A percentile compares a stretch with the other conserved stretches of the same genome.
These are phyloP conservation scores for Pararge aegeria DNA, from an alignment of 1,140 invertebrate species.

Conservation along the genomic window DNA sequence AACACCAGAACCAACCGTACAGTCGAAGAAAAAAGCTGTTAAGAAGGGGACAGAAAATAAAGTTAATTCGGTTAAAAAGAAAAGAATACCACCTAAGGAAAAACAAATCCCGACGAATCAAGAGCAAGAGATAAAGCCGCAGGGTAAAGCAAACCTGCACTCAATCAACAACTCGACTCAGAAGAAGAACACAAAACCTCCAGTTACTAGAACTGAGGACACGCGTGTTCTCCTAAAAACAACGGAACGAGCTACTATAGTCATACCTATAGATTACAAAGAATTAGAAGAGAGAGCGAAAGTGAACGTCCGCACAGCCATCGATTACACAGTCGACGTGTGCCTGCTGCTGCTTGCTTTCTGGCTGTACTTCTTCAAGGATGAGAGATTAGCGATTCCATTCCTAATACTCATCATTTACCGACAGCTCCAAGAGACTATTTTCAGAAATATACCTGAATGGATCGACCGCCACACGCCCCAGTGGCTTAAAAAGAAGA, in stretches of 20 bases:
- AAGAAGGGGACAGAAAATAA: slow-evolving; percentile 32
- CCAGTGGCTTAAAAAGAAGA: slow-evolving; percentile 67
- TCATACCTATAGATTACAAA: slow-evolving; percentile 75
- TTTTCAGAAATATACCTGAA: slow-evolving; percentile 56
- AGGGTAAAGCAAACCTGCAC: slow-evolving; percentile 17
- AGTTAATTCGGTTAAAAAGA: slow-evolving; percentile 25
- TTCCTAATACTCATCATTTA: slow-evolving; percentile 88
- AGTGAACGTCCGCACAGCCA: slow-evolving; percentile 82
- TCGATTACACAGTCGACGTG: slow-evolving; percentile 86
- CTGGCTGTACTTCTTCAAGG: slow-evolving; percentile 89
- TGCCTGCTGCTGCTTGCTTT: slow-evolving; percentile 86
- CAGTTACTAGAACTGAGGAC: slow-evolving; percentile 43
- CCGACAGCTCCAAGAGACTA: slow-evolving; percentile 84
- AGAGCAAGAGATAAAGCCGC: slow-evolving; percentile 8
- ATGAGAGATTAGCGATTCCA: slow-evolving; percentile 87
- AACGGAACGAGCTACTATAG: slow-evolving; percentile 66
- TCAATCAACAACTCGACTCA: slow-evolving; percentile 29
- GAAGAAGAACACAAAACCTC: slow-evolving; percentile 41
- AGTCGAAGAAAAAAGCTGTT: slow-evolving; percentile 32
- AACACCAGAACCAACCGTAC: background rate
- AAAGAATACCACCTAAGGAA: slow-evolving; percentile 27
- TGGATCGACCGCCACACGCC: slow-evolving; percentile 56
- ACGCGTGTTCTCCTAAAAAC: slow-evolving; percentile 57
- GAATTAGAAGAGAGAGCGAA: slow-evolving; percentile 81
- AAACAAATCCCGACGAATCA: slow-evolving; percentile 31